phyloP scores from a whole-genome alignment of 2,888 invertebrate species.

The Zaprionus lineosus region DNA sequence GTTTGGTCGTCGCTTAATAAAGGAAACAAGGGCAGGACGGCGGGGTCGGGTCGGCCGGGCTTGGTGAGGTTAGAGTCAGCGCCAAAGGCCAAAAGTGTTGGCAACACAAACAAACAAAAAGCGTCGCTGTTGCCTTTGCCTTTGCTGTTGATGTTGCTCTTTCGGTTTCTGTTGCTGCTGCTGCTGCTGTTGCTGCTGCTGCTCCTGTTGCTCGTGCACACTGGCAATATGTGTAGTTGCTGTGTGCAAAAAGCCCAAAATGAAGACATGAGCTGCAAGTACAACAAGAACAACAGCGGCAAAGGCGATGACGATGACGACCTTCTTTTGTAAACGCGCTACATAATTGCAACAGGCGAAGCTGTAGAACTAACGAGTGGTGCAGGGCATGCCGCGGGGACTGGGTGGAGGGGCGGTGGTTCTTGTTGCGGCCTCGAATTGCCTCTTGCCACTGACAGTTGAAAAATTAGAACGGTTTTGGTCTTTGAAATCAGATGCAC shows the following conservation, averaged over 20 bases:
- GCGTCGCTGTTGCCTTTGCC: conserved; percentile 43
- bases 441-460: conserved; percentile 64
- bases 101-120: conserved; percentile 67
- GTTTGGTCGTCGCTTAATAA: conserved; percentile 64
- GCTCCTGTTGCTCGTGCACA: conserved; percentile 46
- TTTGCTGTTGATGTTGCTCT: conserved; percentile 17
- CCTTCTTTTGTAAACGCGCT: conserved; percentile 72
- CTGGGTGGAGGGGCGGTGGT: too few relatives aligned
- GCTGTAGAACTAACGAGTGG: conserved; percentile 13
- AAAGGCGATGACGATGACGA: conserved; percentile 44
- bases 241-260: conserved; percentile 63
- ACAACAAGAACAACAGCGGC: conserved; percentile 20
- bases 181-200: conserved; percentile 60
- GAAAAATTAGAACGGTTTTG: conserved; percentile 77
- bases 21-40: conserved; percentile 54
- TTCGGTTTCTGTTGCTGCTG: conserved; percentile 40
- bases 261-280: conserved; percentile 64
- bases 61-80: conserved; percentile 65
- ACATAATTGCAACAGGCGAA: conserved; percentile 68
- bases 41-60: background rate
- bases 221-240: conserved; percentile 13
- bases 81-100: conserved; percentile 79
- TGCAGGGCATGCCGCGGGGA: conserved; percentile 16
- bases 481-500: conserved; percentile 72
- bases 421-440: conserved; percentile 38